A percentile compares a stretch with the other conserved stretches of the same genome.
Conservation (phyloP, 2,113 vertebrate species). For the Tachysurus vachellii region DNA sequence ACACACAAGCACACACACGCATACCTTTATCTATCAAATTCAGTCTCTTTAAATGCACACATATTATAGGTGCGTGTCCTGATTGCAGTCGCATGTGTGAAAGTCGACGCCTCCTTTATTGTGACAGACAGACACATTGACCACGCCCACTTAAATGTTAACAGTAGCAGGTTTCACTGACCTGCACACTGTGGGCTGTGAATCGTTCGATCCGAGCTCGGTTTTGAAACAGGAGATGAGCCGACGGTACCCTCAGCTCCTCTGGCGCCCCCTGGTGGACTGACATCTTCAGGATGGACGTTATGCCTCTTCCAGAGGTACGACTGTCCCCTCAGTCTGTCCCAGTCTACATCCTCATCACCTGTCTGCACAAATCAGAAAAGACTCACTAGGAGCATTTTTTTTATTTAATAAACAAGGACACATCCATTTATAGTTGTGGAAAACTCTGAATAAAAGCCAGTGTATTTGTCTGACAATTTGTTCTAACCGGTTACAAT, state of each 20-base stretch:
- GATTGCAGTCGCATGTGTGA: neutral
- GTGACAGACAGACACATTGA: neutral
- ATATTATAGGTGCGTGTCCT: neutral
- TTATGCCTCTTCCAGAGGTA: constrained; percentile 48
- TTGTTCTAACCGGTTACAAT: neutral
- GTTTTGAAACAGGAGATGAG: neutral
- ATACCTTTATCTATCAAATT: neutral
- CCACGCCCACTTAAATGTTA: neutral
- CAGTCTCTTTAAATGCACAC: neutral
- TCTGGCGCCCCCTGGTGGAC: constrained; percentile 29
- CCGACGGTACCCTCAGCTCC: neutral
- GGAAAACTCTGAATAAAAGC: neutral
- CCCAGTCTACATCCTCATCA: constrained; percentile 46
- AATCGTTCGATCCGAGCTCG: neutral
- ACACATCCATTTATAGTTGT: neutral
- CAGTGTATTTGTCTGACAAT: neutral
- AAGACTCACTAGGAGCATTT: neutral
- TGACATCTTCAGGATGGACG: neutral
- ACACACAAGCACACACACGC: neutral
- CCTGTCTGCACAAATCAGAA: constrained; percentile 21
- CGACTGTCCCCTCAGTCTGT: constrained; percentile 41
- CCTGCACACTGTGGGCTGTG: constrained; percentile 33
- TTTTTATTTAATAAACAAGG: neutral
- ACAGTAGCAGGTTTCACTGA: neutral
- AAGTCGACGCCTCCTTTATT: neutral